Evolutionary conservation across 2,797 vertebrate genomes (phyloP), one percentile per base, ranked within the genome.

Genomic region (Nannoperca australis): DNA sequence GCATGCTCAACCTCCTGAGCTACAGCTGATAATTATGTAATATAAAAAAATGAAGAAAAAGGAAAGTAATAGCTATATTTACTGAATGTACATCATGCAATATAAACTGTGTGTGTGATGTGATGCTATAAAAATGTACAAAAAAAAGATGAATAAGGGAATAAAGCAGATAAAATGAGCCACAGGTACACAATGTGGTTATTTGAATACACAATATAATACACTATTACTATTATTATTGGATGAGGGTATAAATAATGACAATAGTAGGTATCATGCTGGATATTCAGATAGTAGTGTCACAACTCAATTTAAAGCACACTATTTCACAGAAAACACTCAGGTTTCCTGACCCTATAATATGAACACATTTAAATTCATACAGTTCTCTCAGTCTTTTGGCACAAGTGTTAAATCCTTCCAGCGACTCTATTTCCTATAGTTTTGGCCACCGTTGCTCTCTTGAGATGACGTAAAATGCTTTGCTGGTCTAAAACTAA

Each of bases 401-500:
- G 76, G 77, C 72, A 59, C 36, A 40, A 58, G 70, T 60, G 47
- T 79, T 53, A 70, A 88, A 81, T 68, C 82, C 81, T 80, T 82
- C 66, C 63, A 73, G 68, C 81, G 81, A 85, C 85, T 73, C 59
- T 40, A 73, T 85, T 90, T 88, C 78, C 82, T 86, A 49, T 59
- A 66, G 69, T 85, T 73, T 60, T 83, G 81, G 82, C 76, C 73
- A 69, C 59, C 44, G 14, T 54, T 32, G 20, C 70, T 89, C 89
- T 81, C 75, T 54, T 51, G 72, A 73, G 77, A 83, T 91, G 86
- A 91, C 78, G 70, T 88, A 76, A 89, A 90, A 87, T 76, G 74
- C 79, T 91, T 88, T 90, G 62, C 88, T 91, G 89, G 88, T 90
- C 90, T 90, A 89, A 92, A 92, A 83, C 85, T 86, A 93, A 92